Conservation (phyloP, 2,797 vertebrate species). For the Coregonus sp. region DNA sequence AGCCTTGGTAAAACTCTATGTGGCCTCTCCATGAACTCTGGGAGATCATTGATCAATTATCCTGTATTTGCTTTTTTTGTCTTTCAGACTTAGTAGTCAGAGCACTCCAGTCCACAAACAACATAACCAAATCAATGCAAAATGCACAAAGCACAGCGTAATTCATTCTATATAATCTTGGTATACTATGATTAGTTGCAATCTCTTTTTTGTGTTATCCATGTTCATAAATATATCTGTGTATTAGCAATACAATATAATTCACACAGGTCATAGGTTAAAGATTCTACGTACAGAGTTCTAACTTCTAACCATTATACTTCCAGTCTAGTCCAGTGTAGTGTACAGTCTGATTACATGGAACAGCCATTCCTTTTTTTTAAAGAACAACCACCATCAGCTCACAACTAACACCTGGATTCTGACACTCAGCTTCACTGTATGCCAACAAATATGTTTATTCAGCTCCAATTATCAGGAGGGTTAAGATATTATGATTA, state of each 20-base stretch:
- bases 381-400: constrained; percentile 49
- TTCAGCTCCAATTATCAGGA: constrained; percentile 69
- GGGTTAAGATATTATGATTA: constrained; percentile 71
- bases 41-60: constrained; percentile 78
- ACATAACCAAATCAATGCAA: constrained; percentile 62
- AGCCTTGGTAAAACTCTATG: constrained; percentile 74
- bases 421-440: constrained; percentile 60
- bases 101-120: constrained; percentile 64
- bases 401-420: constrained; percentile 71
- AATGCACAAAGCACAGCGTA: constrained; percentile 29
- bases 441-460: constrained; percentile 60
- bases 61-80: constrained; percentile 76
- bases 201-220: background rate
- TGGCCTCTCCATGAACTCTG: constrained; percentile 76
- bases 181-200: background rate
- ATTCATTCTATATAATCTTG: constrained; percentile 41
- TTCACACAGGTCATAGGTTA: background rate
- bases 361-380: constrained; percentile 49
- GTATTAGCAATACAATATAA: background rate
- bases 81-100: constrained; percentile 68
- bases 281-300: background rate
- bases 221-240: background rate
- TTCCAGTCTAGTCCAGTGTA: background rate
- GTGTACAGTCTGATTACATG: constrained; percentile 35
- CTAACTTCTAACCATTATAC: background rate